These are phyloP conservation scores for Drosophila kohkoa DNA, from an alignment of 1,140 invertebrate species.

Conservation along the genomic window DNA sequence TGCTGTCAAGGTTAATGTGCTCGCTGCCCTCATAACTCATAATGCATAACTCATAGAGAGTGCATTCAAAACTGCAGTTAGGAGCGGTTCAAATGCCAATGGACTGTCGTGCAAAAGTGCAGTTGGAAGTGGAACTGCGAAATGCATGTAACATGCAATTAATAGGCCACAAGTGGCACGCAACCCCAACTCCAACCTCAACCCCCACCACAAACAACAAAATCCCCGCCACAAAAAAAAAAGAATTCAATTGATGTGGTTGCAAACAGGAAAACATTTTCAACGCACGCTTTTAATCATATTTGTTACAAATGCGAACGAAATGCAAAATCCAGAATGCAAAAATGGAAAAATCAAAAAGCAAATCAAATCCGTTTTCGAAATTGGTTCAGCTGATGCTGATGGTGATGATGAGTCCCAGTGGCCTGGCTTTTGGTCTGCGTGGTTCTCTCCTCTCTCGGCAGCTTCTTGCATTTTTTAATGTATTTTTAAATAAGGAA, in stretches of 20 bases:
- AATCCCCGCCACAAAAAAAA: constrained; percentile 3
- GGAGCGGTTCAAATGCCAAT: constrained; percentile 53
- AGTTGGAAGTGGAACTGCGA: constrained; percentile 27
- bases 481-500: constrained; percentile 84
- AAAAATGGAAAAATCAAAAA: constrained; percentile 24
- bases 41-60: neutral
- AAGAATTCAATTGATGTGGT: constrained; percentile 35
- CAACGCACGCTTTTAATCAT: constrained; percentile 78
- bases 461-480: constrained; percentile 83
- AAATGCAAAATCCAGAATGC: constrained; percentile 55
- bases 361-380: constrained; percentile 67
- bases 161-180: constrained; percentile 71
- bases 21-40: constrained; percentile 31
- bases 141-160: constrained; percentile 53
- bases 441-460: constrained; percentile 46
- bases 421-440: constrained; percentile 12
- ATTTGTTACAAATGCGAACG: constrained; percentile 54
- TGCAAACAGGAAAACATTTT: constrained; percentile 72
- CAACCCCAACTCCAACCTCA: neutral
- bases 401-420: constrained; percentile 30
- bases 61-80: neutral
- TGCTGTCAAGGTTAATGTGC: constrained; percentile 64
- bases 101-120: constrained; percentile 41
- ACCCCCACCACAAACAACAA: constrained; percentile 6
- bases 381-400: constrained; percentile 45